Conservation (phyloP, 2,888 invertebrate species). For the Microplitis manilae region DNA sequence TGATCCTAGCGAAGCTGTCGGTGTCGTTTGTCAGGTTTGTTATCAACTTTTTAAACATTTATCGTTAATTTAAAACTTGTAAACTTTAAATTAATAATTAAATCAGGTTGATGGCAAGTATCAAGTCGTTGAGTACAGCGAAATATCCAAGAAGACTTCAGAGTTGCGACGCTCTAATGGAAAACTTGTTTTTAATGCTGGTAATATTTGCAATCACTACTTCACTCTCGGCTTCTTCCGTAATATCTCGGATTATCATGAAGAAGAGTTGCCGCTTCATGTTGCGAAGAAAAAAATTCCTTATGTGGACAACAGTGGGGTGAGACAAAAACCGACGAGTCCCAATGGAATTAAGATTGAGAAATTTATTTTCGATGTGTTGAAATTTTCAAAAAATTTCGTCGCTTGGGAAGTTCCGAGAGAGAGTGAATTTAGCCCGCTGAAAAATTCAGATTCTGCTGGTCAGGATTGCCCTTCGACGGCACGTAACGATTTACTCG, state of each 20-base stretch:
- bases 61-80: neutral
- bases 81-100: neutral
- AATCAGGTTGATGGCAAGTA: constrained; percentile 86
- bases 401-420: constrained; percentile 94
- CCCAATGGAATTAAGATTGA: constrained; percentile 99
- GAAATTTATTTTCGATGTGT: constrained; percentile 99
- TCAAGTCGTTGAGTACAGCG: constrained; percentile 97
- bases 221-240: constrained; percentile 90
- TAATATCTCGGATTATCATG: constrained; percentile 80
- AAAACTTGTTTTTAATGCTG: constrained; percentile 90
- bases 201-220: constrained; percentile 99
- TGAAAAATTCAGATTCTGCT: constrained; percentile 93
- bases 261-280: constrained; percentile 88
- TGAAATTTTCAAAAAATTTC: constrained; percentile 92
- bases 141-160: constrained; percentile 90
- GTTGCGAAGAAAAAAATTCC: constrained; percentile 98
- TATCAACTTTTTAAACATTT: neutral
- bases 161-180: constrained; percentile 85
- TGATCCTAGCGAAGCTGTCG: constrained; percentile 93
- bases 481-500: constrained; percentile 83
- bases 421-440: constrained; percentile 95
- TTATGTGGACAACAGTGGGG: constrained; percentile 81
- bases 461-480: constrained; percentile 94
- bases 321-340: constrained; percentile 81
- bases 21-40: constrained; percentile 86